Evolutionary conservation across 2,888 invertebrate genomes (phyloP).

Genomic region (Tetropium fuscum): DNA sequence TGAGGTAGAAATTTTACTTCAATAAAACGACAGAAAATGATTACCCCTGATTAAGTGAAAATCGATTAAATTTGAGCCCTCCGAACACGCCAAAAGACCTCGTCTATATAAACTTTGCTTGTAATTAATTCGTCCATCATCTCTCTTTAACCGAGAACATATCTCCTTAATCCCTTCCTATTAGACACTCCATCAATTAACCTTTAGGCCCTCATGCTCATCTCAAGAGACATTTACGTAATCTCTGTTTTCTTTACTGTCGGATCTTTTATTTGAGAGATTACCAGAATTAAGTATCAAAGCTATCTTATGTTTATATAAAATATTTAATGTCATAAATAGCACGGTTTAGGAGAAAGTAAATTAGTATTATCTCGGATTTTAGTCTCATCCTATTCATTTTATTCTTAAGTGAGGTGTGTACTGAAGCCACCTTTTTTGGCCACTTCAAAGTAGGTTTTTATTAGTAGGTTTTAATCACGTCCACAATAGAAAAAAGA

Average conservation of each 20-base stretch:
- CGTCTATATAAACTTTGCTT: slow-evolving; percentile 11
- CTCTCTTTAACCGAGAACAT: slow-evolving; percentile 1
- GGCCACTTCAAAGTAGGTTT: no score
- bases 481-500: no score
- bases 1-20: no score
- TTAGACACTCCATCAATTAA: slow-evolving; percentile 27
- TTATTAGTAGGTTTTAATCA: no score
- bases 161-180: slow-evolving; percentile 17
- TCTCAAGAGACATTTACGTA: slow-evolving; percentile 34
- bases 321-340: slow-evolving; percentile 9
- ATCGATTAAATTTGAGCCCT: no score
- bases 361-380: no score
- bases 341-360: no score
- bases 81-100: no score
- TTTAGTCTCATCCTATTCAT: no score
- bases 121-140: slow-evolving; percentile 17
- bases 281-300: slow-evolving; percentile 31
- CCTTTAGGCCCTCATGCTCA: slow-evolving; percentile 5
- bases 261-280: slow-evolving; percentile 34
- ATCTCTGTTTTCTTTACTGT: slow-evolving; percentile 36
- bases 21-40: not conserved
- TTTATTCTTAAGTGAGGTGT: no score
- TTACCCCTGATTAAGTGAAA: no score
- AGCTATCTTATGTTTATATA: slow-evolving; percentile 7
- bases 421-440: no score